These are phyloP conservation scores for Pocillopora grandis DNA, from an alignment of 92 coral and sea anemone species.

Conservation along the genomic window DNA sequence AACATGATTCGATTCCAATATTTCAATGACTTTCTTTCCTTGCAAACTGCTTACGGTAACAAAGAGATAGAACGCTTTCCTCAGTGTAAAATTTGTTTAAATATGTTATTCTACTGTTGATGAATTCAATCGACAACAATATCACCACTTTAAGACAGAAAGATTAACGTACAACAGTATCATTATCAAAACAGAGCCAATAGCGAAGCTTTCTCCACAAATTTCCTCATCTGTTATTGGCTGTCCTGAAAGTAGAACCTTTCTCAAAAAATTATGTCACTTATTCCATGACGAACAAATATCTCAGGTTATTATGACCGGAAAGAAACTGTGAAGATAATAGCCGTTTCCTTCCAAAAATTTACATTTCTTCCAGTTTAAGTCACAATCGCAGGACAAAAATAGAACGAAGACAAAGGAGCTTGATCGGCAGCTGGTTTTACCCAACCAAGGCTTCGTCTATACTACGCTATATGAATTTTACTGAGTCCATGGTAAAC, in stretches of 20 bases:
- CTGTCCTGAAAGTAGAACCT: background rate
- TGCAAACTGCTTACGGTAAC: background rate
- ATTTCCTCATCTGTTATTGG: background rate
- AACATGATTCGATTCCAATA: background rate
- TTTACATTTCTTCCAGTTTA: too few species aligned
- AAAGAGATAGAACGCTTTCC: background rate
- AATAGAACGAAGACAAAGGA: too few species aligned
- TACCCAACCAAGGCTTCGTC: too few species aligned
- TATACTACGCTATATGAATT: too few species aligned
- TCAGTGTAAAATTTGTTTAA: background rate
- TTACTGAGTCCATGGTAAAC: too few species aligned
- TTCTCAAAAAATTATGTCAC: too few species aligned
- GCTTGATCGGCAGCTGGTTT: too few species aligned
- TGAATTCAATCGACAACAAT: background rate
- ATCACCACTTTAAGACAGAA: background rate
- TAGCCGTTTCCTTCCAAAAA: too few species aligned
- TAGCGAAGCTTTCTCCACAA: background rate
- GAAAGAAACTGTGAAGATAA: too few species aligned
- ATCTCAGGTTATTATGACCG: too few species aligned
- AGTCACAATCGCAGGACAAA: too few species aligned
- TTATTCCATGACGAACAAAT: too few species aligned
- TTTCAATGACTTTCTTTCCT: background rate
- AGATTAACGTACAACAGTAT: background rate
- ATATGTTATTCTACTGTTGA: background rate
- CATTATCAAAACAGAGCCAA: background rate